These are phyloP conservation scores for Sphenodon punctatus DNA, from an alignment of 2,797 vertebrate species.

Conservation along the genomic window DNA sequence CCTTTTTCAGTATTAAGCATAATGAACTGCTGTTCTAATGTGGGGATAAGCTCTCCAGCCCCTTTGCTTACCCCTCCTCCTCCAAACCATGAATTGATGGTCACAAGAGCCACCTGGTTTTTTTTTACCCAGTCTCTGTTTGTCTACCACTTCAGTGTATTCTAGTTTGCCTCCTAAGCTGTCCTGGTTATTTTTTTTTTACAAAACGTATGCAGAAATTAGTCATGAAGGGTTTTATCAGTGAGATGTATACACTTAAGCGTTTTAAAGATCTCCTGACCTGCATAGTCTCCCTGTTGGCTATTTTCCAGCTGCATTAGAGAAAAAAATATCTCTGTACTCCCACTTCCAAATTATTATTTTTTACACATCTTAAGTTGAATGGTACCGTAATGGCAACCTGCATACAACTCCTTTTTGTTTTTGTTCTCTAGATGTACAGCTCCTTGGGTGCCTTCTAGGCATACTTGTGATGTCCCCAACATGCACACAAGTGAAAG, in stretches of 20 bases:
- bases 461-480: neutral
- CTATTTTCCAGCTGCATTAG: neutral
- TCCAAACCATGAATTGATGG: neutral
- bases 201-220: neutral
- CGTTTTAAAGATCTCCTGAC: neutral
- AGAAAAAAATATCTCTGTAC: rapidly evolving
- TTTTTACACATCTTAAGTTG: neutral
- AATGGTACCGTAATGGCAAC: neutral
- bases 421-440: rapidly evolving
- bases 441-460: neutral
- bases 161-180: neutral
- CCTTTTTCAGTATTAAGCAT: no score
- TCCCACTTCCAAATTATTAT: neutral
- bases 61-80: neutral
- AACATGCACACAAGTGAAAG: neutral
- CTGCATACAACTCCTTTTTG: neutral
- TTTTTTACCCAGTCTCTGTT: no score
- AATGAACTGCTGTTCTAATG: no score
- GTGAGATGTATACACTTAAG: rapidly evolving
- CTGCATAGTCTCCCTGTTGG: neutral
- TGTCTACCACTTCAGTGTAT: neutral
- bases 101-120: neutral
- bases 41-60: no score
- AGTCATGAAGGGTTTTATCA: neutral
- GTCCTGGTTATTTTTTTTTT: neutral